Base-by-base conservation (phyloP, 2,113 vertebrate species). In the Ammodytes marinus region DNA sequence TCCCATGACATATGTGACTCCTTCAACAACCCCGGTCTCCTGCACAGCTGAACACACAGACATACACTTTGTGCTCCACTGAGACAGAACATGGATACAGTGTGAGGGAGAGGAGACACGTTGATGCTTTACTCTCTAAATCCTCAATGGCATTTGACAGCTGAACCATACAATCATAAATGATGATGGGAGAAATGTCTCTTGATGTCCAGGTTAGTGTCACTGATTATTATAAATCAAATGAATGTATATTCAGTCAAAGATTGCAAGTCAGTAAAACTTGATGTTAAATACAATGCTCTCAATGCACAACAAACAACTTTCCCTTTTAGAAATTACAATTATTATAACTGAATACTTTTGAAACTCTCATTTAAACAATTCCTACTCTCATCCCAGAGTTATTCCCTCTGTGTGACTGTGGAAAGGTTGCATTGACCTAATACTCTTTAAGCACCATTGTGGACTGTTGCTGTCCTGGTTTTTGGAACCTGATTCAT, bases 1-100 rank as follows among this genome's bases (percentile, higher is more conserved):
- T 73, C 68, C 72, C 63, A n/a, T 69, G 67, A 65, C 75, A 53
- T 67, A 72, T 69, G 54, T 76, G 82, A 77, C 57, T 79, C 68
- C 61, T 47, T 84, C 73, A 66, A 19, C 71, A 76, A 37, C 68
- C 74, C 14, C 40, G 53, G 70, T 66, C 40, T 53, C 53, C 66
- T 53, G 49, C 65, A 37, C 60, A 68, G 50, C 43, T 67, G 71
- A 83, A 76, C 77, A 76, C 72, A 70, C 43, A n/a, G 27, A 27
- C 27, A 27, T 1, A 45, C 77, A 74, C 64, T 63, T 80, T 83
- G 40, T 80, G 77, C 77, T 74, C 50, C 77, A 63, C 65, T n/a
- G 52, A 83, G 49, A 77, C 86, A 13, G 11, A 43, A 68, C 67
- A 83, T 63, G 71, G 74, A 77, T 55, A 19, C 73, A 73, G 57